Base-by-base conservation (phyloP, 2,113 vertebrate species). In the Orientallactaga bullata region DNA sequence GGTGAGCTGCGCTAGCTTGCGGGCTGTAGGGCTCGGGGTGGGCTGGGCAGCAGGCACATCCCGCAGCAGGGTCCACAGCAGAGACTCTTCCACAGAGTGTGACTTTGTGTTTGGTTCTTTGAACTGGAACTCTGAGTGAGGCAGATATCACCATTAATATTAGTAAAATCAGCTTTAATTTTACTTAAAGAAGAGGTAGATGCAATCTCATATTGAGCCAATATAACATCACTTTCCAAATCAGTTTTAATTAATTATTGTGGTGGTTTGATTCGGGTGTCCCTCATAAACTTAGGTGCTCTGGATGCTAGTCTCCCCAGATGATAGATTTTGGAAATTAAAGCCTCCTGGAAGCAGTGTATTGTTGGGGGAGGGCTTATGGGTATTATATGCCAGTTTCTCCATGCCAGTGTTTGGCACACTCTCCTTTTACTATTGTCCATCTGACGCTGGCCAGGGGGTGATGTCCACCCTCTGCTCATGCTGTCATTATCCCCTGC, bases 1-100 rank as follows among this genome's bases (percentile, higher is more conserved):
- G 2, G 97, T 97, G 95, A 99, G 98, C 93, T 97, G 98, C 61
- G 97, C 80, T 58, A 96, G 93, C 12, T 39, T 32, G 89, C 30
- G 39, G 42, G 90, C 91, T 35, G 85, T 85, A 65, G 89, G n/a
- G 26, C 51, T 69, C 8, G 73, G 84, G 10, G 60, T 5, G 12
- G 4, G 78, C 26, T 2, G 23, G 2, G 0, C 9, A 18, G 47
- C 35, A 68, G 94, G 88, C 1, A 61, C 60, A 15, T 84, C 69
- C 60, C 97, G 96, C 65, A 94, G 61, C 1, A 83, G 51, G 7
- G 94, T 91, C 95, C 96, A 88, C 58, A 97, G 97, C 55, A 97
- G 60, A 11, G 3, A 47, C 71, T 97, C 97, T 68, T 42, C 82
- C 7, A 32, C 11, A 42, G 84, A 78, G 81, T 95, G 89, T n/a